Conservation (phyloP, 1,140 invertebrate species). For the Dinothrombium tinctorium region DNA sequence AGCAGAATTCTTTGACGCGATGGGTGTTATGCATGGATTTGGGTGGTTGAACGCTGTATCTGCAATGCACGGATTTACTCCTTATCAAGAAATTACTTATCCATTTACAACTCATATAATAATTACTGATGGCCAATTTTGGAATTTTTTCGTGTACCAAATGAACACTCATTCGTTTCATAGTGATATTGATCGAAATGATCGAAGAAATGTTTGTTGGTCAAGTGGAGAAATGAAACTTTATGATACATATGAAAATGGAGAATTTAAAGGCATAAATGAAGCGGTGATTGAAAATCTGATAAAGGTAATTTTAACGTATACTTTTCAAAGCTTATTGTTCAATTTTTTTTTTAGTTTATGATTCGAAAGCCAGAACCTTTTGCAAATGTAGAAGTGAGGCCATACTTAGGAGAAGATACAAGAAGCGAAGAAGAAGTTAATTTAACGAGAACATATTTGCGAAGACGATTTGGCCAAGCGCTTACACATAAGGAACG, state of each 20-base stretch:
- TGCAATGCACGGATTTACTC: slow-evolving; percentile 62
- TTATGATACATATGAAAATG: slow-evolving; percentile 43
- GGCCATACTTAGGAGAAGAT: slow-evolving; percentile 43
- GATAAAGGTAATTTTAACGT: slow-evolving; percentile 23
- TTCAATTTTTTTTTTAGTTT: slow-evolving; percentile 9
- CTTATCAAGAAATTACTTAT: slow-evolving; percentile 61
- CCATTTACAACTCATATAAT: slow-evolving; percentile 60
- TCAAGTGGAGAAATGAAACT: slow-evolving; percentile 40
- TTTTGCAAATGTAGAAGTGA: slow-evolving; percentile 32
- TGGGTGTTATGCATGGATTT: slow-evolving; percentile 49
- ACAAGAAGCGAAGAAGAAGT: slow-evolving; percentile 33
- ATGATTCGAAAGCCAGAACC: slow-evolving; percentile 23
- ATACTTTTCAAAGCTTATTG: slow-evolving; percentile 7
- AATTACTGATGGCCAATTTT: slow-evolving; percentile 53
- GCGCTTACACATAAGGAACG: not conserved
- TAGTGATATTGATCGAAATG: slow-evolving; percentile 31
- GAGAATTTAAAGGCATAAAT: slow-evolving; percentile 45
- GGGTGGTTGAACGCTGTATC: slow-evolving; percentile 54
- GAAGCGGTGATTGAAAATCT: slow-evolving; percentile 46
- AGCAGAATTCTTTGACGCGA: slow-evolving; percentile 35
- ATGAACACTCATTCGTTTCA: slow-evolving; percentile 52
- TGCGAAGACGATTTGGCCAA: slow-evolving; percentile 3
- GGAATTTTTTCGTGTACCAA: slow-evolving; percentile 65
- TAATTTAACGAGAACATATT: slow-evolving; percentile 3
- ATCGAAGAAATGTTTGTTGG: slow-evolving; percentile 52